Evolutionary conservation across 2,113 vertebrate species (phyloP).

Genomic region (Catagonus wagneri): DNA sequence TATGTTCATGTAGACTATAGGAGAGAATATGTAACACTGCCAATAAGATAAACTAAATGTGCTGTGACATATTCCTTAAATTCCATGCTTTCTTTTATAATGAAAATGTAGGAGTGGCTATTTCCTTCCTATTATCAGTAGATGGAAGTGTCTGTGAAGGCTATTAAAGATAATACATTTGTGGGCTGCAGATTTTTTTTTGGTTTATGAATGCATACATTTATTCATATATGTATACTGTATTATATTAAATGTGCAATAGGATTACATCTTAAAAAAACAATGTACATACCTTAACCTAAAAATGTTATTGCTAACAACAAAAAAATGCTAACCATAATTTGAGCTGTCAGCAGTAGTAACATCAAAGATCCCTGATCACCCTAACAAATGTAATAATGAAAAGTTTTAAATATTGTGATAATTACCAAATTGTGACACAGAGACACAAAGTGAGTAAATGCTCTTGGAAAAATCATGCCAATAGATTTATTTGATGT

Average conservation of each 20-base stretch:
- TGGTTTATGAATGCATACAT: not conserved
- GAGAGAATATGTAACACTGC: not conserved
- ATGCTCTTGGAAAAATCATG: not conserved
- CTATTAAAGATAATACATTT: not conserved
- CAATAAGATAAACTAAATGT: not conserved
- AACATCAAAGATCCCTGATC: not conserved
- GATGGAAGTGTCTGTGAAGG: not conserved
- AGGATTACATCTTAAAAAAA: not conserved
- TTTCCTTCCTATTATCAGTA: constrained; percentile 40
- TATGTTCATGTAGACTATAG: not conserved
- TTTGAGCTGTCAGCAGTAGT: not conserved
- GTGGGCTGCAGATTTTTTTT: too few species aligned
- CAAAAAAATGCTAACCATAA: not conserved
- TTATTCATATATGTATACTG: not conserved
- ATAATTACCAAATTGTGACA: not conserved
- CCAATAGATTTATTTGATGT: not conserved
- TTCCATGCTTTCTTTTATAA: not conserved
- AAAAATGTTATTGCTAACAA: not conserved
- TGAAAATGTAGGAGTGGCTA: not conserved
- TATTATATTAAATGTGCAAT: not conserved
- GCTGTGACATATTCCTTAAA: not conserved
- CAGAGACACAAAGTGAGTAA: not conserved
- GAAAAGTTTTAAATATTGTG: not conserved
- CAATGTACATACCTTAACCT: not conserved
- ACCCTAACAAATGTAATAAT: not conserved